phyloP scores from a whole-genome alignment of 2,797 vertebrate genomes.

The Chaetophractus vellerosus region DNA sequence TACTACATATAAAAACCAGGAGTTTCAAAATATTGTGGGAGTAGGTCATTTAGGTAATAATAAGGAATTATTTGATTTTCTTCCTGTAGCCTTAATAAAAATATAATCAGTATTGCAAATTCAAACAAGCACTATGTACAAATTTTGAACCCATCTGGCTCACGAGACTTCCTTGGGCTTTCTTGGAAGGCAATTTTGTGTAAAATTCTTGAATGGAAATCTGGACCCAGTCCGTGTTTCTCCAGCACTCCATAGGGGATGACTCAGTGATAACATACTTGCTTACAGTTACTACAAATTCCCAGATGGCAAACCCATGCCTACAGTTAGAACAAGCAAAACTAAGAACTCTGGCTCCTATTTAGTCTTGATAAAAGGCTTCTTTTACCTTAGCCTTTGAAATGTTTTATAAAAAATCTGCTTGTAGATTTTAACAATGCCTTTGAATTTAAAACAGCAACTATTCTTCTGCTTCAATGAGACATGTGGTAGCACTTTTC shows the following conservation, averaged over 20 bases:
- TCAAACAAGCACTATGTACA: background rate
- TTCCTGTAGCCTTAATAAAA: slow-evolving; percentile 46
- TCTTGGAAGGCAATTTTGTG: slow-evolving; percentile 78
- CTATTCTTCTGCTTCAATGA: background rate
- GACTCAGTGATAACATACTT: slow-evolving; percentile 84
- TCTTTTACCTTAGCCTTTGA: slow-evolving; percentile 60
- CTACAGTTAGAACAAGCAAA: slow-evolving; percentile 64
- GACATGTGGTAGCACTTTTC: background rate
- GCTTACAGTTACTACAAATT: slow-evolving; percentile 79
- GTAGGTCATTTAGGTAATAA: background rate
- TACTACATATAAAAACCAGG: background rate
- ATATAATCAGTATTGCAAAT: slow-evolving; percentile 41
- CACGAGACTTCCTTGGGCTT: slow-evolving; percentile 65
- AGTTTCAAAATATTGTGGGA: slow-evolving; percentile 22
- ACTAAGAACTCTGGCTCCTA: slow-evolving; percentile 67
- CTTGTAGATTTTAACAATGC: background rate
- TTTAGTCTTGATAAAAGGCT: slow-evolving; percentile 63
- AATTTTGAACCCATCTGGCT: slow-evolving; percentile 64
- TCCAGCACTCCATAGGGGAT: slow-evolving; percentile 70
- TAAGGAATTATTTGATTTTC: slow-evolving; percentile 40
- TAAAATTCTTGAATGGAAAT: slow-evolving; percentile 85
- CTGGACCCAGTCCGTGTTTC: slow-evolving; percentile 82
- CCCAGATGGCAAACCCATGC: slow-evolving; percentile 81
- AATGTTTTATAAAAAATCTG: slow-evolving; percentile 13
- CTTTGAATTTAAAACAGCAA: slow-evolving; percentile 46